phyloP scores from a whole-genome alignment of 1,140 invertebrate genomes.

The Ceratina calcarata region DNA sequence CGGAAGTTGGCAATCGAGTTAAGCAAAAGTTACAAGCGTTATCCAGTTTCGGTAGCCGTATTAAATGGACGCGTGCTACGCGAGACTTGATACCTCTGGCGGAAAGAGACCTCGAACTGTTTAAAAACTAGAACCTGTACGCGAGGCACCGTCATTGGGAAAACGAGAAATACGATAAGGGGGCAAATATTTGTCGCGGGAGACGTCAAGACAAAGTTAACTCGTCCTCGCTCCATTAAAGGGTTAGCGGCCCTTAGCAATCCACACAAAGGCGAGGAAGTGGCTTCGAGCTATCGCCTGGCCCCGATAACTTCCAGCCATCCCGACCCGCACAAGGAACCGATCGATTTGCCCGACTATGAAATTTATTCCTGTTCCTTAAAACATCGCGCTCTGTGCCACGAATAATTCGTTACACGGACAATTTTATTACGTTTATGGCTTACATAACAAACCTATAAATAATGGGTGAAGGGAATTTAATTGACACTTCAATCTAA shows the following conservation, averaged over 20 bases:
- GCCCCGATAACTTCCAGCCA: conserved; percentile 9
- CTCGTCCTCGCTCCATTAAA: conserved; percentile 29
- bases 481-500: too few relatives aligned
- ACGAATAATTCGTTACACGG: not conserved
- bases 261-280: conserved; percentile 1
- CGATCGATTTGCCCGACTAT: conserved; percentile 20
- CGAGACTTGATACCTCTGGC: not conserved
- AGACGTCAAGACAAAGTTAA: conserved; percentile 17
- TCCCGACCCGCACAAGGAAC: not conserved
- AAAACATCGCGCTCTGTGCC: not conserved
- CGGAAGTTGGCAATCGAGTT: conserved; percentile 25
- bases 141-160: too few relatives aligned
- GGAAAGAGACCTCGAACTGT: not conserved
- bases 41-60: conserved; percentile 18
- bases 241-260: conserved; percentile 10
- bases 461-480: not conserved
- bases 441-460: too few relatives aligned
- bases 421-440: not conserved
- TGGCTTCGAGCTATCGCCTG: not conserved
- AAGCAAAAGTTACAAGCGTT: conserved; percentile 20
- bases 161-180: too few relatives aligned
- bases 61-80: not conserved
- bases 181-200: conserved; percentile 24
- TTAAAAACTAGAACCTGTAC: too few relatives aligned
- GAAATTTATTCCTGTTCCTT: conserved; percentile 12